A percentile compares a stretch with the other conserved stretches of the same genome.
Conservation (phyloP, 2,797 vertebrate species). For the Gymnocypris eckloni region DNA sequence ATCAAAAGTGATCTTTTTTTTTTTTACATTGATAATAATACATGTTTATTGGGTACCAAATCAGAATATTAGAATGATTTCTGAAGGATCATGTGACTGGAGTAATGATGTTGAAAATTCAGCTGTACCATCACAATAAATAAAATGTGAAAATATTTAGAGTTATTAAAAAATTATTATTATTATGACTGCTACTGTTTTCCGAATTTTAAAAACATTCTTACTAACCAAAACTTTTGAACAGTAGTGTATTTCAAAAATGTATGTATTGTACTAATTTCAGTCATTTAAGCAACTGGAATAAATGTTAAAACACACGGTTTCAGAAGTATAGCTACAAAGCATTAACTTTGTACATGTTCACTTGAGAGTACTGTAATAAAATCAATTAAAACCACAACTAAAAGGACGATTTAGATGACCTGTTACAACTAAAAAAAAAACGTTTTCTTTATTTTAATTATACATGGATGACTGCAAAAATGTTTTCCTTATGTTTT, state of each 20-base stretch:
- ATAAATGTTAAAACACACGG: neutral
- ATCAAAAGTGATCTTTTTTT: too few species aligned
- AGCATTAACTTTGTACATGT: neutral
- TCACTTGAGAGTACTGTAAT: neutral
- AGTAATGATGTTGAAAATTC: too few species aligned
- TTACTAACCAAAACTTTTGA: neutral
- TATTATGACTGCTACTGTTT: too few species aligned
- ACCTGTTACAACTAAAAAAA: neutral
- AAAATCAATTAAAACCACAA: neutral
- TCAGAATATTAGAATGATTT: too few species aligned
- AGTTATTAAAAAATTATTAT: too few species aligned
- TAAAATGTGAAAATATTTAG: too few species aligned
- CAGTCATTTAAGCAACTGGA: neutral
- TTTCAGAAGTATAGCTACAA: neutral
- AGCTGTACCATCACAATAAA: too few species aligned
- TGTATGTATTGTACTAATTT: neutral
- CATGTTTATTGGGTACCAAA: too few species aligned
- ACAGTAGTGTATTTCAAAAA: neutral
- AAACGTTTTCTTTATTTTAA: neutral
- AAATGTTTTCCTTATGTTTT: neutral
- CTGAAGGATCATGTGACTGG: too few species aligned
- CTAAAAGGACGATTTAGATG: conserved; percentile 7
- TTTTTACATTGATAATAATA: too few species aligned
- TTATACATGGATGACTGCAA: neutral
- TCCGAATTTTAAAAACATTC: too few species aligned